These are phyloP conservation scores for Sorex fumeus DNA, from an alignment of 2,113 vertebrate species.

Conservation along the genomic window DNA sequence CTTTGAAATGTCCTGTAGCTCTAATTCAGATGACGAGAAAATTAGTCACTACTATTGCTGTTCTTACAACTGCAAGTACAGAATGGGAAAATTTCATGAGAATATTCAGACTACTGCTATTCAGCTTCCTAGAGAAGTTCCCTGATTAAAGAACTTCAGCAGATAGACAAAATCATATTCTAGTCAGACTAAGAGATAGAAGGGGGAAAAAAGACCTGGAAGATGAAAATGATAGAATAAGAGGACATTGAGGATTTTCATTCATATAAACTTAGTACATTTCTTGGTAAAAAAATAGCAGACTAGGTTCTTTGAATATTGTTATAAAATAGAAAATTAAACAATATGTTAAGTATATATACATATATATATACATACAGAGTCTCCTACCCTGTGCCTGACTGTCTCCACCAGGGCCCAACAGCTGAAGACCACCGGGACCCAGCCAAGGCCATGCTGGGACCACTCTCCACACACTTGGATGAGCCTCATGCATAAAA, in stretches of 20 bases:
- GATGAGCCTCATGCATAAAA: no score
- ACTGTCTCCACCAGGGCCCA: no score
- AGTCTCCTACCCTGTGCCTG: no score
- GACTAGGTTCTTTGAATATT: neutral
- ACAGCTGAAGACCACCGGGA: no score
- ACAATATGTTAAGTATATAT: neutral
- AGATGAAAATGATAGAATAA: neutral
- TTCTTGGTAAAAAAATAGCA: neutral
- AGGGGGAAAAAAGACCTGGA: neutral
- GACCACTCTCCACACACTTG: no score
- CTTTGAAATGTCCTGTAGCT: neutral
- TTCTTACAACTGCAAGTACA: neutral
- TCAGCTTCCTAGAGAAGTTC: neutral
- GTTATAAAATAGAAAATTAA: slow-evolving; percentile 27
- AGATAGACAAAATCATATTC: neutral
- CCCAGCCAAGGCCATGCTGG: no score
- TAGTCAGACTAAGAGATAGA: neutral
- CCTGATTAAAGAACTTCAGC: neutral
- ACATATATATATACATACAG: no score
- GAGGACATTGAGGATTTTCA: neutral
- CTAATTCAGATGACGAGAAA: neutral
- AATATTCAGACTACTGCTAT: neutral
- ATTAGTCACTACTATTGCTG: neutral
- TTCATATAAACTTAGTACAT: neutral
- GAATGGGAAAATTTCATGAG: neutral